Evolutionary conservation across 2,888 invertebrate species (phyloP), one percentile per base, ranked within the genome.

Genomic region (Synergus laeviventris): DNA sequence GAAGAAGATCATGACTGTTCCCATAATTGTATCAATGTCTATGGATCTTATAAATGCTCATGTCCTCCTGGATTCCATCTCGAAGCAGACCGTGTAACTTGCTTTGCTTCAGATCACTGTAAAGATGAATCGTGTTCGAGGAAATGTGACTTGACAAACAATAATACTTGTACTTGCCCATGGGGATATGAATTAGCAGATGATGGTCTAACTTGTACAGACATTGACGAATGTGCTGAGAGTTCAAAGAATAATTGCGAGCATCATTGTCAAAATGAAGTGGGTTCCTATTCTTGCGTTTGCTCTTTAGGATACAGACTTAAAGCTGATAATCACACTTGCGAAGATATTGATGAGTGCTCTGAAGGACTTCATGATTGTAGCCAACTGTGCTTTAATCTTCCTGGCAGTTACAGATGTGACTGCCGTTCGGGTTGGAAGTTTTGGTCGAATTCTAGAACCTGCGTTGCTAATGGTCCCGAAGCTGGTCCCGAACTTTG

Each of bases 61-160:
- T 94, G 94, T 84, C 92, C 92, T 0, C 93, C 93, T 1, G 93
- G 93, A 0, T 93, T 92, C 85, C 90, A 89, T 64, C 83, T 93
- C 31, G 86, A 87, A 4, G 86, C 88, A 0, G 92, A 93, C 42
- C 80, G 83, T 16, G 64, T 83, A 1, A 84, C 83, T 16, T 89
- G 89, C 49, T n/a, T 61, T 11, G 70, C 64, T 12, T n/a, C 11
- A 0, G 81, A 86, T 73, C 76, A 80, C 4, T 89, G 89, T 39
- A 39, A 14, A 1, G 81, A 82, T 18, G 54, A 86, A 0, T 83
- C 84, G 77, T 89, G 92, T 79, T 89, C 90, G 1, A 91, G 91
- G 61, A 74, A 49, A 0, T 91, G 91, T 73, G 75, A 77, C 54
- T 87, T 84, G 77, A 88, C 84, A 45, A 49, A 70, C 9, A 45